phyloP scores from a whole-genome alignment of 2,797 vertebrate species.

The Caiman crocodilus region DNA sequence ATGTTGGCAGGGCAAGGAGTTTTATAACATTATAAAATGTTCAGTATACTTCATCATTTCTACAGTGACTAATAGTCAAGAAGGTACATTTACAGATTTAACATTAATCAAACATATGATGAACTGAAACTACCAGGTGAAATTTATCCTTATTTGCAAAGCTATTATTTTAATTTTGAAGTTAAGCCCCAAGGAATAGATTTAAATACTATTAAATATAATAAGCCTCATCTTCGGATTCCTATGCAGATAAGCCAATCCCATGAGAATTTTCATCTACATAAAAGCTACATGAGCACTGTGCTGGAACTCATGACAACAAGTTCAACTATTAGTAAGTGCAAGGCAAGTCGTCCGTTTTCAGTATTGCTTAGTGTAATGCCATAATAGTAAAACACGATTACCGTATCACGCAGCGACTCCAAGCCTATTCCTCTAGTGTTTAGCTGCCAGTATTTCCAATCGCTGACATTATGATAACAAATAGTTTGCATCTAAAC shows the following conservation, averaged over 20 bases:
- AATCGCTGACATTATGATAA: not conserved
- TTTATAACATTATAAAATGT: not conserved
- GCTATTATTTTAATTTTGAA: not conserved
- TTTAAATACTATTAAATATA: not conserved
- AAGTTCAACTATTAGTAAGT: not conserved
- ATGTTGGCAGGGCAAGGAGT: accelerated
- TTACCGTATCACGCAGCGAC: accelerated
- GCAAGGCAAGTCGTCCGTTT: not conserved
- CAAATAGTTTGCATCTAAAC: not conserved
- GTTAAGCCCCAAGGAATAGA: not conserved
- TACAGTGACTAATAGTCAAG: not conserved
- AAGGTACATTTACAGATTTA: not conserved
- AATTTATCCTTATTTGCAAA: accelerated
- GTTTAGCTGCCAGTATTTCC: not conserved
- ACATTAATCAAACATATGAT: not conserved
- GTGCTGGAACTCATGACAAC: not conserved
- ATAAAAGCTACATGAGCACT: not conserved
- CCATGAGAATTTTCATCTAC: no score
- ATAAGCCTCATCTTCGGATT: not conserved
- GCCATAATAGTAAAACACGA: not conserved
- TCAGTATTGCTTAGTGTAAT: not conserved
- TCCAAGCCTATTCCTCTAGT: accelerated
- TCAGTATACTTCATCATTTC: conserved; percentile 24
- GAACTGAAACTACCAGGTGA: not conserved
- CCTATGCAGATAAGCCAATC: not conserved